Evolutionary conservation across 1,140 invertebrate genomes (phyloP), one percentile per base, ranked within the genome.

Genomic region (Zaprionus camerounensis): DNA sequence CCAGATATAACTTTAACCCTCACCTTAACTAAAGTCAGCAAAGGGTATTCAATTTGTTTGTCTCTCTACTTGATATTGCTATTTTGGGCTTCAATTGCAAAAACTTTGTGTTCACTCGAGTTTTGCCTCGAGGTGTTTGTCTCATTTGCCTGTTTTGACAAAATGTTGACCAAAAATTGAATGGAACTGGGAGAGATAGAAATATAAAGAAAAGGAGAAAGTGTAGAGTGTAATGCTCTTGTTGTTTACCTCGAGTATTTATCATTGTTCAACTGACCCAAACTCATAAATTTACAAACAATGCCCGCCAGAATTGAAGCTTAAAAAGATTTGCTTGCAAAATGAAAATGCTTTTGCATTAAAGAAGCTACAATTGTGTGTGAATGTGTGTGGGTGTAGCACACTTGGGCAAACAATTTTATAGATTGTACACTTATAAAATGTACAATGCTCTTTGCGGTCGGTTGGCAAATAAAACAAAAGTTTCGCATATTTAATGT

Each of bases 181-280:
- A 46, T 28, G 49, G 20, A 38, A 61, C 11, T 34, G 31, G 9
- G 31, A 11, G 9, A 34, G 2, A 34, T 34, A 34, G 31, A 34
- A 34, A 34, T 11, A 3, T 3, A 34, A 11, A 46, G n/a, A 44
- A 44, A n/a, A 12, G 4, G 15, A 6, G 15, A n/a, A 15, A n/a
- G n/a, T 63, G 34, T 36, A 41, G 75, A 51, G 65, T 61, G 66
- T 71, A 73, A 72, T 70, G 61, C 36, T 61, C 67, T 24, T n/a
- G 57, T 63, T 65, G 0, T 57, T 64, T 80, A 80, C 72, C 80
- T 86, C 26, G 59, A 55, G 28, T 71, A 80, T 82, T 87, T 80
- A 87, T 75, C 80, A 75, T 76, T 71, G 67, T 64, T 78, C 53
- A 66, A 76, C 64, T 84, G 71, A 86, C 76, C 83, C 70, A 62